Percentiles rank a stretch among this genome's conserved stretches.
Evolutionary conservation across 2,888 invertebrate genomes (phyloP).

Genomic region (Torymus texanus): DNA sequence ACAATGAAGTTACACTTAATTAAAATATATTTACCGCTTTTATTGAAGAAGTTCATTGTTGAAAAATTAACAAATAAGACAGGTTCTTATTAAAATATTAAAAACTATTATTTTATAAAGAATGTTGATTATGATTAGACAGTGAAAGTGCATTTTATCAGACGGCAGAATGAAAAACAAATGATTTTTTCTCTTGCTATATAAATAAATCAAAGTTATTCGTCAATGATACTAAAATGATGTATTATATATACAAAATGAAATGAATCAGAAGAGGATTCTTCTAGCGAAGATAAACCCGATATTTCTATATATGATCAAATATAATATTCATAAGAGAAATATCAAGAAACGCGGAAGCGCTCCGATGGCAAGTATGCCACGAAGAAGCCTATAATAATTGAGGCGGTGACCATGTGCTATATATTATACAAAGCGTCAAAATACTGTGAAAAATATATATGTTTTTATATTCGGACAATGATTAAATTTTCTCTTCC

Average conservation of each 20-base stretch:
- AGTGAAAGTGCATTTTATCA: not conserved
- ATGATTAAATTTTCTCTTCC: constrained; percentile 1
- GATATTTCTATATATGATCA: constrained; percentile 25
- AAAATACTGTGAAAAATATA: constrained; percentile 33
- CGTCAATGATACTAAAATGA: not conserved
- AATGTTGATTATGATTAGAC: too few relatives aligned
- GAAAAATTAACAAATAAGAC: too few relatives aligned
- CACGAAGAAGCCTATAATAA: too few relatives aligned
- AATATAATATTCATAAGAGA: not conserved
- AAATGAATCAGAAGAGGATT: not conserved
- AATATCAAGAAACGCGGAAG: constrained; percentile 2
- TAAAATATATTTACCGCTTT: too few relatives aligned
- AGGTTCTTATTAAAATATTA: too few relatives aligned
- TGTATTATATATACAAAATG: not conserved
- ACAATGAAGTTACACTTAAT: not conserved
- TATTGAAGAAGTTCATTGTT: too few relatives aligned
- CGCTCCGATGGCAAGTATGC: too few relatives aligned
- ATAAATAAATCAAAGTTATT: not conserved
- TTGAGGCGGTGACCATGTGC: too few relatives aligned
- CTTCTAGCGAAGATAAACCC: not conserved
- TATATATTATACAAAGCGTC: not conserved
- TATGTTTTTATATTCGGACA: constrained; percentile 33
- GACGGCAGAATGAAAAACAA: not conserved
- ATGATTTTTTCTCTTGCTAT: not conserved
- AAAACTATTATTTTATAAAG: too few relatives aligned